Conservation (phyloP, 2,888 invertebrate species). For the Cordylochernes scorpioides region DNA sequence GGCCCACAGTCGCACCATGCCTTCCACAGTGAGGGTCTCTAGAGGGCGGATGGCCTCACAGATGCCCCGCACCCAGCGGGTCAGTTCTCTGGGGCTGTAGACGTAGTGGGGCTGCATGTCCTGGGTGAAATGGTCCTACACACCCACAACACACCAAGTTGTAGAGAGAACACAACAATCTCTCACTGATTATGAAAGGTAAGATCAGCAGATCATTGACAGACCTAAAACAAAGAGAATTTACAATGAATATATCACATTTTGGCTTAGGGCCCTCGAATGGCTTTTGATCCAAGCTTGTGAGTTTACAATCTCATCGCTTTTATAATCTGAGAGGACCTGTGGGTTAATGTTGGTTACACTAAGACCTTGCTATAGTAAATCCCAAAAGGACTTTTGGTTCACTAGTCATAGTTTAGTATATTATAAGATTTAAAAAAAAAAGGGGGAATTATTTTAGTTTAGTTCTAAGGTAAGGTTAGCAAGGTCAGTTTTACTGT, state of each 20-base stretch:
- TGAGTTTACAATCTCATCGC: no score
- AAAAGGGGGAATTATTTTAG: no score
- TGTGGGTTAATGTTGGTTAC: no score
- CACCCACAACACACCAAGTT: neutral
- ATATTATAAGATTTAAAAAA: no score
- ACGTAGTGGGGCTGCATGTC: conserved; percentile 99
- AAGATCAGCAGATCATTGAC: neutral
- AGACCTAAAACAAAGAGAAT: neutral
- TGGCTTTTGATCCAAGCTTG: no score
- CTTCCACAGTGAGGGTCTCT: conserved; percentile 70
- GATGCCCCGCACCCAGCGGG: conserved; percentile 95
- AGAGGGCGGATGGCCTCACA: conserved; percentile 89
- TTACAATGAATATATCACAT: neutral
- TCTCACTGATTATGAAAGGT: neutral
- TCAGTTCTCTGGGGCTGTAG: conserved; percentile 92
- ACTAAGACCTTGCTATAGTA: no score
- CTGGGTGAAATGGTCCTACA: conserved; percentile 71
- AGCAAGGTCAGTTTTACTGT: no score
- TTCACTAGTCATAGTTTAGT: no score
- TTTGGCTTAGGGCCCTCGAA: neutral
- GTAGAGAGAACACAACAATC: neutral
- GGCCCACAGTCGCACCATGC: conserved; percentile 90
- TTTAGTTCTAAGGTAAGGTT: no score
- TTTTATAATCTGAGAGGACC: no score
- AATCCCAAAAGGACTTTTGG: no score